A percentile compares a stretch with the other conserved stretches of the same genome.
These are phyloP conservation scores for Eurystomus gularis DNA, from an alignment of 2,113 vertebrate species.

Conservation along the genomic window DNA sequence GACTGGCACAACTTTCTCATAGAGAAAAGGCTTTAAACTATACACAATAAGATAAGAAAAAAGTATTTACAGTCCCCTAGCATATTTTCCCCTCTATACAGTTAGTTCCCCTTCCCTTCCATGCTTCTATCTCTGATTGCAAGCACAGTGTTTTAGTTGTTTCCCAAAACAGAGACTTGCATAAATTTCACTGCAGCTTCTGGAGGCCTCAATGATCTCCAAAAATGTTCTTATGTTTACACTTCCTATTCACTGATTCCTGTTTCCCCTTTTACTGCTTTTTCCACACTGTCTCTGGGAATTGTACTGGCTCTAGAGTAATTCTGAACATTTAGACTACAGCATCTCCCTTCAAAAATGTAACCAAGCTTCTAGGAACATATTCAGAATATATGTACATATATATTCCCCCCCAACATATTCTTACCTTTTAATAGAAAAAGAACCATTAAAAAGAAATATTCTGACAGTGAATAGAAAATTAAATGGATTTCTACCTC, in stretches of 20 bases:
- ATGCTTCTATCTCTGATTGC: not conserved
- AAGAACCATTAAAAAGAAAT: conserved; percentile 20
- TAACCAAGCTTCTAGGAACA: not conserved
- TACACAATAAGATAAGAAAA: not conserved
- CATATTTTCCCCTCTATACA: not conserved
- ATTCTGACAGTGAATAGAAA: conserved; percentile 4
- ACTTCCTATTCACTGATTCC: not conserved
- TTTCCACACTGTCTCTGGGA: not conserved
- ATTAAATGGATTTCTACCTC: not conserved
- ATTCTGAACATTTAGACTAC: not conserved
- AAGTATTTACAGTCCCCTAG: not conserved
- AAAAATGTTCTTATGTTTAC: not conserved
- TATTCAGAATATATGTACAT: not conserved
- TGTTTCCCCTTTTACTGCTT: conserved; percentile 4
- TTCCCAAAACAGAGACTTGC: conserved; percentile 1
- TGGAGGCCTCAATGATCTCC: not conserved
- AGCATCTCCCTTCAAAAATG: not conserved
- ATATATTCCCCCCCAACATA: not conserved
- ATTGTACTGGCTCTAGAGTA: not conserved
- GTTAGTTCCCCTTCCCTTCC: not conserved
- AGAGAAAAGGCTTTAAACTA: not conserved
- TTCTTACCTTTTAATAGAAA: not conserved
- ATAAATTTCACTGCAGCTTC: not conserved
- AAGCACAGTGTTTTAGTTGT: not conserved
- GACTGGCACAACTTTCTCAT: not conserved